Base-by-base conservation (phyloP, 2,113 vertebrate species). In the Malurus elegans region DNA sequence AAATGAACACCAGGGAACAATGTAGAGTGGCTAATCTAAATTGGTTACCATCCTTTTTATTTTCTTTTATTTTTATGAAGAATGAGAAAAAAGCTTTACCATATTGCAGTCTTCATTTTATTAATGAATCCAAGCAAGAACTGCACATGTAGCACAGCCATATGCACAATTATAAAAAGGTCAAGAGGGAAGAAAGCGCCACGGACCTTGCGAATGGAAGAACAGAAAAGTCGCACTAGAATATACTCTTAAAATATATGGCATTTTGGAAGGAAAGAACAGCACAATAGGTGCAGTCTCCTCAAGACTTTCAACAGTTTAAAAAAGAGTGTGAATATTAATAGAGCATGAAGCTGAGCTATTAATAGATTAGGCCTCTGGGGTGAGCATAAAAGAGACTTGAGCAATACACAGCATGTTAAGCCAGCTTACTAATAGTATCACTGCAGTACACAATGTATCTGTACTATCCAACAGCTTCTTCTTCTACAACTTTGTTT, bases 291-390 rank as follows among this genome's bases (percentile, higher is more conserved):
- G 65, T 71, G 48, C 57, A 90, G 60, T 17, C 72, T 96, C 64
- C 40, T 92, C 71, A 88, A 83, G 64, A 94, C 90, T 93, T 92
- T 80, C 90, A 90, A 88, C 61, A 94, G 38, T 92, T 94, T 62
- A 44, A 25, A 80, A 84, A 78, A 76, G 48, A 80, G 44, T 53
- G 72, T 94, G 94, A 96, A 96, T 96, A 94, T 92, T 95, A 97
- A 97, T 61, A 94, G 92, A 92, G 75, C 90, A 75, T 86, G 90
- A 93, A 96, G 88, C 79, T 78, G 60, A 88, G 86, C 82, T 96
- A 97, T 96, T 96, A 95, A 95, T 96, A 96, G 94, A 74, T 88
- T 54, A 88, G 93, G 61, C 81, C 93, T 88, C 90, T 81, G 48
- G 72, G 72, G 93, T 75, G 29, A 93, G 61, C 82, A 94, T 88